Evolutionary conservation across 2,797 vertebrate genomes (phyloP), one percentile per base, ranked within the genome.

Genomic region (Siniperca undulata): DNA sequence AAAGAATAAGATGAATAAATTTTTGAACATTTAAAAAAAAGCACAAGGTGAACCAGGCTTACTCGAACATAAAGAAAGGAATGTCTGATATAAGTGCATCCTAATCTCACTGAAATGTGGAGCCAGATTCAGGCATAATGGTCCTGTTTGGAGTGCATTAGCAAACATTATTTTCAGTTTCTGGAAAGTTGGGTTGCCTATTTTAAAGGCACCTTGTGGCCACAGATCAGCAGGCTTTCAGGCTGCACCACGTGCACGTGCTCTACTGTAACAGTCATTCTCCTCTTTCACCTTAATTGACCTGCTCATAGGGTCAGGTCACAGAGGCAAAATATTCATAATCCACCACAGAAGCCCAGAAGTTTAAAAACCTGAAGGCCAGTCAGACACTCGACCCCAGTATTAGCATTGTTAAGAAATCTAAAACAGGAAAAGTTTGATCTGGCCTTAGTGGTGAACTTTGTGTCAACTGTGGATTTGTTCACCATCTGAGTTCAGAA

Each of bases 211-310:
- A 24, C 22, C 19, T 19, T 22, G 61, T 38, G 56, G 66, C 36
- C 64, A 36, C 20, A 38, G 72, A 74, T 80, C 74, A 78, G 78
- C 69, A 56, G 42, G 71, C 30, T 36, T 42, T 55, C 69, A 42
- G 36, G 53, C 58, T 66, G 42, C 53, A 27, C 20, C 0, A 34
- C 27, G 2, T 46, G n/a, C n/a, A n/a, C n/a, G n/a, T n/a, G 27
- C 74, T 59, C 46, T 34, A n/a, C 78, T 77, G 48, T 34, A 42
- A 50, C 58, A 58, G 50, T 59, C n/a, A 40, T 10, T 81, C 71
- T 65, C 69, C 64, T 64, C 17, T 24, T 71, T 48, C 69, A 69
- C 66, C 56, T 81, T 75, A 76, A 79, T 77, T 81, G 70, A 74
- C 82, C 66, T 3, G 22, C 70, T 84, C 44, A 48, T 2, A 20